Conservation (phyloP, 2,797 vertebrate species). For the Sphenodon punctatus region DNA sequence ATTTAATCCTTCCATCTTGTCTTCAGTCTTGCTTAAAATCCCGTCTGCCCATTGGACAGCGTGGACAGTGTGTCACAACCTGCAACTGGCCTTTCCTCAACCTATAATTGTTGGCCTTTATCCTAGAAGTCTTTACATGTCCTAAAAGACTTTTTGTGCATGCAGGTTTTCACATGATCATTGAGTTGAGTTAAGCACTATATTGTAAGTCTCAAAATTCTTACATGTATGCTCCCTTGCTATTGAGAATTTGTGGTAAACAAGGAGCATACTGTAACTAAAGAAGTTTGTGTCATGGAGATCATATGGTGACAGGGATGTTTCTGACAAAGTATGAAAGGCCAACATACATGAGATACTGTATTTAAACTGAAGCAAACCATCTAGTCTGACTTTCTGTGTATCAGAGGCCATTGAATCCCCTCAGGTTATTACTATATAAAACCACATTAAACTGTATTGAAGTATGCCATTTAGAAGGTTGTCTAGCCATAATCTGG, state of each 20-base stretch:
- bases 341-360: too few species aligned
- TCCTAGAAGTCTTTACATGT: neutral
- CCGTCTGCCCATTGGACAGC: too few species aligned
- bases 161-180: neutral
- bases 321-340: too few species aligned
- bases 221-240: neutral
- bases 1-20: neutral
- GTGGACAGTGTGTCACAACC: too few species aligned
- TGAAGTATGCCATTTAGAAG: neutral
- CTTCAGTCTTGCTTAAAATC: neutral
- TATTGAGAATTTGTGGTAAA: neutral
- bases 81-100: too few species aligned
- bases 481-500: neutral
- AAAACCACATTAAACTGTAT: neutral
- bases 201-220: neutral
- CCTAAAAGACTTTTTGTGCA: neutral
- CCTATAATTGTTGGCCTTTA: neutral
- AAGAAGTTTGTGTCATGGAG: too few species aligned
- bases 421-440: too few species aligned
- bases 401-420: too few species aligned
- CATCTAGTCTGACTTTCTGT: too few species aligned
- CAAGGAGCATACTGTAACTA: too few species aligned
- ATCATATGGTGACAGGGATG: too few species aligned
- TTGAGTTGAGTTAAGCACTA: neutral
- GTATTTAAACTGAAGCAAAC: too few species aligned